Conservation (phyloP, 2,113 vertebrate species). For the Plectropomus leopardus region DNA sequence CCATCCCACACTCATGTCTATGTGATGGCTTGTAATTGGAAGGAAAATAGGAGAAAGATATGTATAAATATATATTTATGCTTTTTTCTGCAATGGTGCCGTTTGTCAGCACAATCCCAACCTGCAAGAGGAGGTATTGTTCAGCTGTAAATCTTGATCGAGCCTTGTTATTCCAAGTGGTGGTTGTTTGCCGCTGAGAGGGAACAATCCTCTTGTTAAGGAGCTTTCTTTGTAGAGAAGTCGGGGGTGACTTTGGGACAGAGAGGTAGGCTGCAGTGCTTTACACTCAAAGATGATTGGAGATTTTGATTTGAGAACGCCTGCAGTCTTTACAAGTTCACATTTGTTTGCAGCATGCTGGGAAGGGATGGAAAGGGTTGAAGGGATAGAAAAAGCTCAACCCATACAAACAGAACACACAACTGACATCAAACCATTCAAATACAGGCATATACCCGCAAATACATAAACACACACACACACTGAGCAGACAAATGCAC, state of each 20-base stretch:
- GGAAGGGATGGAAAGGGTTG: constrained; percentile 22
- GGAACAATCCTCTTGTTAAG: constrained; percentile 12
- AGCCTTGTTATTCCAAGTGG: constrained; percentile 6
- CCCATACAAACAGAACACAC: constrained; percentile 35
- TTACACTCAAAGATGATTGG: constrained; percentile 1
- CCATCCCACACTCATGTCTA: constrained; percentile 19
- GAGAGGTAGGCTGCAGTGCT: background rate
- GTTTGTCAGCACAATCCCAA: constrained; percentile 1
- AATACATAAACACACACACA: constrained; percentile 4
- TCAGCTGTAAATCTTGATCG: constrained; percentile 1
- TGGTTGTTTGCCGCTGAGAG: constrained; percentile 3
- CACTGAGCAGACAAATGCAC: constrained; percentile 19
- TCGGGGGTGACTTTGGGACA: constrained; percentile 7
- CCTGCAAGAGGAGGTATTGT: background rate
- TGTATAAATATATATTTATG: background rate
- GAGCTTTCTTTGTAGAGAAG: background rate
- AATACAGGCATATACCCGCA: constrained; percentile 15
- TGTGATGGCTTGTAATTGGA: constrained; percentile 10
- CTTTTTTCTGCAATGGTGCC: background rate
- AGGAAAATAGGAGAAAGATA: background rate
- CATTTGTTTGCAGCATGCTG: constrained; percentile 16
- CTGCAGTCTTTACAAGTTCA: constrained; percentile 25
- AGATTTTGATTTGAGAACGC: constrained; percentile 28
- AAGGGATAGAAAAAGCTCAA: constrained; percentile 3
- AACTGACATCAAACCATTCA: constrained; percentile 55